These are phyloP conservation scores for Drosophila borborema DNA, from an alignment of 2,888 invertebrate species.

Conservation along the genomic window DNA sequence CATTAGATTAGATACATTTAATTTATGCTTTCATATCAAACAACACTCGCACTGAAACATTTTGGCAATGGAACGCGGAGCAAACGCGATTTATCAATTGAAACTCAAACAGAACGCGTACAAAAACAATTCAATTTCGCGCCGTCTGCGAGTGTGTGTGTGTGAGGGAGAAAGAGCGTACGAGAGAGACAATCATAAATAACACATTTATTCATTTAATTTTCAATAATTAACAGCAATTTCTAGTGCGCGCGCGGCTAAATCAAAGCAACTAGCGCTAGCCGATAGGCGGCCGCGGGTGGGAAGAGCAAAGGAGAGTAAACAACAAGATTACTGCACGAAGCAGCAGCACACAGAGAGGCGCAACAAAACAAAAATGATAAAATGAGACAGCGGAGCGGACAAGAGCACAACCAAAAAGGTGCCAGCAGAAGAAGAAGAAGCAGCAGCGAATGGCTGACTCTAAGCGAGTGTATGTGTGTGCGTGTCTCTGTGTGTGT, in stretches of 20 bases:
- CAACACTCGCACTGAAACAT: slow-evolving; percentile 21
- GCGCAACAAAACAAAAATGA: slow-evolving; percentile 59
- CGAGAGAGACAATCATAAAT: slow-evolving; percentile 43
- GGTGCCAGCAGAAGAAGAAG: slow-evolving; percentile 43
- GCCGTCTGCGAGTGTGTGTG: slow-evolving; percentile 18
- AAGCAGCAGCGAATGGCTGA: slow-evolving; percentile 36
- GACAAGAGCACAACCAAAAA: slow-evolving; percentile 52
- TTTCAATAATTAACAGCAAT: slow-evolving; percentile 60
- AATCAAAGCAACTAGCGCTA: slow-evolving; percentile 63
- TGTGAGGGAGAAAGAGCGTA: slow-evolving; percentile 11
- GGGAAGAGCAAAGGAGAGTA: slow-evolving; percentile 47
- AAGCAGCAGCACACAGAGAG: slow-evolving; percentile 43
- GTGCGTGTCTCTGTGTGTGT: slow-evolving; percentile 8
- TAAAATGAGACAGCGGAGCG: slow-evolving; percentile 56
- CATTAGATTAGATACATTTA: slow-evolving; percentile 32
- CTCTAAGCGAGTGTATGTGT: not conserved
- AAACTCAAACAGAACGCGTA: slow-evolving; percentile 55
- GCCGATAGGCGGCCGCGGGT: not conserved
- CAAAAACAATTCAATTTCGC: slow-evolving; percentile 57
- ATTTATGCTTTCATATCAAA: slow-evolving; percentile 6
- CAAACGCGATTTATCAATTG: slow-evolving; percentile 54
- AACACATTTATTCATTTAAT: slow-evolving; percentile 56
- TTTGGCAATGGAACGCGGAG: slow-evolving; percentile 27
- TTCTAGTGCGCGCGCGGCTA: slow-evolving; percentile 70
- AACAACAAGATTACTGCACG: slow-evolving; percentile 66